Conservation (phyloP, 2,888 invertebrate genomes). For the Eulithis testata region DNA sequence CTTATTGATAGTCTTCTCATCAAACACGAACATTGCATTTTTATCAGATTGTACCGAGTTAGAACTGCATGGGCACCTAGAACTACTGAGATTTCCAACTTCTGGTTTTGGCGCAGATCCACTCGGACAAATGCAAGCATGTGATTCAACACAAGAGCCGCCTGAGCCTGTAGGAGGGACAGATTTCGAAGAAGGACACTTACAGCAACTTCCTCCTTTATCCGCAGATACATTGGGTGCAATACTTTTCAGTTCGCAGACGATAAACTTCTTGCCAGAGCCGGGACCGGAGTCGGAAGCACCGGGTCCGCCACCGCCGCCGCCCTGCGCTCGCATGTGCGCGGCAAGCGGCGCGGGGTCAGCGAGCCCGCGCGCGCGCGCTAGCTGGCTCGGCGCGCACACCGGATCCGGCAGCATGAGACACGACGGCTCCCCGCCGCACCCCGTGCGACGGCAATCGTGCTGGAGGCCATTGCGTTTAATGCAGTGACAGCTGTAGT, state of each 20-base stretch:
- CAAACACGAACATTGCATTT: conserved; percentile 56
- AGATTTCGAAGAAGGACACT: conserved; percentile 55
- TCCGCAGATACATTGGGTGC: conserved; percentile 56
- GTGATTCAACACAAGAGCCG: conserved; percentile 23
- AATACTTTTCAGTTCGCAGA: conserved; percentile 75
- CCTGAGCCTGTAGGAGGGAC: conserved; percentile 36
- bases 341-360: conserved; percentile 66
- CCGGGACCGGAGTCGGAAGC: conserved; percentile 49
- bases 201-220: conserved; percentile 70
- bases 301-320: conserved; percentile 50
- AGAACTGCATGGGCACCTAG: conserved; percentile 48
- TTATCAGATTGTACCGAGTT: conserved; percentile 35
- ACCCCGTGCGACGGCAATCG: conserved; percentile 82
- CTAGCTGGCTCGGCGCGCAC: conserved; percentile 82
- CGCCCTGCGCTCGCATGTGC: conserved; percentile 58
- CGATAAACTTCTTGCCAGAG: conserved; percentile 72
- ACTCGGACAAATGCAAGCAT: conserved; percentile 43
- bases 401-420: conserved; percentile 80
- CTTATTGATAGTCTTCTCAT: conserved; percentile 57
- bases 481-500: conserved; percentile 84
- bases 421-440: conserved; percentile 82
- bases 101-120: conserved; percentile 23
- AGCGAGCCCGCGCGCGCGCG: conserved; percentile 75
- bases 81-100: conserved; percentile 25
- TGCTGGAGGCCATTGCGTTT: conserved; percentile 86